Conservation (phyloP, 1,140 invertebrate species). For the Neuroterus valhalla region DNA sequence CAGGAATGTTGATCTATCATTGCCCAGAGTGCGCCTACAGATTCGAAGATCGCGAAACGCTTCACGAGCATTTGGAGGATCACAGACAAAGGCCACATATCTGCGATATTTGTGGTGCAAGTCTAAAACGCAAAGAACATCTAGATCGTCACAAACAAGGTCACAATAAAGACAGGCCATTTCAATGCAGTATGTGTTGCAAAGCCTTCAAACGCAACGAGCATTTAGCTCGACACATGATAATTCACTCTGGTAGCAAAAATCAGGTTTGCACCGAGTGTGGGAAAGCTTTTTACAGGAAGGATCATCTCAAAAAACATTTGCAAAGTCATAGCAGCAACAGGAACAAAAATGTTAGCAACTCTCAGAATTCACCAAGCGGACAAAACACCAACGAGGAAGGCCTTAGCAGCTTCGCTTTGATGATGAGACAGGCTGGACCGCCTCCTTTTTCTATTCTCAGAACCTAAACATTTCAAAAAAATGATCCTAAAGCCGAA, state of each 20-base stretch:
- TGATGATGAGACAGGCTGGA: constrained; percentile 70
- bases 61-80: constrained; percentile 71
- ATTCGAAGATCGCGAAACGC: constrained; percentile 67
- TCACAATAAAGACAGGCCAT: constrained; percentile 76
- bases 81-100: constrained; percentile 72
- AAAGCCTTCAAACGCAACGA: constrained; percentile 78
- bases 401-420: constrained; percentile 63
- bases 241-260: constrained; percentile 76
- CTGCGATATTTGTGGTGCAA: constrained; percentile 76
- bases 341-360: constrained; percentile 55
- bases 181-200: constrained; percentile 75
- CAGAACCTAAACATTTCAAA: constrained; percentile 58
- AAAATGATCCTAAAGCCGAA: no score
- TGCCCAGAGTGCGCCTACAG: constrained; percentile 73
- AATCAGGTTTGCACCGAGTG: constrained; percentile 78
- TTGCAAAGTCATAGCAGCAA: constrained; percentile 74
- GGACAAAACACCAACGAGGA: constrained; percentile 62
- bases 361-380: constrained; percentile 52
- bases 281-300: constrained; percentile 78
- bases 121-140: constrained; percentile 75
- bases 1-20: constrained; percentile 68
- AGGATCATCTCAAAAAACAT: constrained; percentile 79
- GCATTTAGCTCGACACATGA: constrained; percentile 76
- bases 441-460: constrained; percentile 70
- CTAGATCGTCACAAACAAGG: constrained; percentile 75